Conservation (phyloP, 2,797 vertebrate species). For the Gadopsis bispinosus region DNA sequence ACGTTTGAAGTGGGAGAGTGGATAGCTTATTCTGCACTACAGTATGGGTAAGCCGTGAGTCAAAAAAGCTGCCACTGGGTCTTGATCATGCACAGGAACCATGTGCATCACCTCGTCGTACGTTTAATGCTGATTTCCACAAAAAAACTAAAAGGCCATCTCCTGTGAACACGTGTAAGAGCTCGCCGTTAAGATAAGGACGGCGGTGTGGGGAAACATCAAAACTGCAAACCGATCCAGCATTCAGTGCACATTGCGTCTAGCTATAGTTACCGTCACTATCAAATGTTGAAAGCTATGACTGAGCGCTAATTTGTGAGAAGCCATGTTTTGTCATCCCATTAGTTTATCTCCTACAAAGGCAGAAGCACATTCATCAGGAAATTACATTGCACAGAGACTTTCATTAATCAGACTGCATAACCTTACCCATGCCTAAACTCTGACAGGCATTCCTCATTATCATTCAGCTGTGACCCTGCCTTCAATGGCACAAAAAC, state of each 20-base stretch:
- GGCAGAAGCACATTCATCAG: conserved; percentile 58
- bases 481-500: conserved; percentile 26
- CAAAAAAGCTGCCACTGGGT: conserved; percentile 34
- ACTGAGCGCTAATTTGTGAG: conserved; percentile 50
- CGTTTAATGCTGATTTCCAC: conserved; percentile 29
- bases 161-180: conserved; percentile 8
- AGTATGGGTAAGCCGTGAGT: conserved; percentile 16
- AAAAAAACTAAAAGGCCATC: conserved; percentile 37
- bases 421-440: conserved; percentile 29
- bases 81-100: conserved; percentile 32
- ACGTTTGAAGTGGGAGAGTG: conserved; percentile 10
- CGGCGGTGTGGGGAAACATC: conserved; percentile 13
- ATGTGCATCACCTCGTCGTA: neutral
- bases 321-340: conserved; percentile 51
- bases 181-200: conserved; percentile 3
- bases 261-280: conserved; percentile 33
- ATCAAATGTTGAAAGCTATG: conserved; percentile 37
- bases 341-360: conserved; percentile 54
- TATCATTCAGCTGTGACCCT: conserved; percentile 38
- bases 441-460: conserved; percentile 30
- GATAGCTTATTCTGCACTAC: conserved; percentile 30
- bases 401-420: conserved; percentile 63
- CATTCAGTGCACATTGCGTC: conserved; percentile 36
- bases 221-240: conserved; percentile 26
- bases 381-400: conserved; percentile 52